Conservation (phyloP, 2,113 vertebrate species). For the Gasterosteus nipponicus region DNA sequence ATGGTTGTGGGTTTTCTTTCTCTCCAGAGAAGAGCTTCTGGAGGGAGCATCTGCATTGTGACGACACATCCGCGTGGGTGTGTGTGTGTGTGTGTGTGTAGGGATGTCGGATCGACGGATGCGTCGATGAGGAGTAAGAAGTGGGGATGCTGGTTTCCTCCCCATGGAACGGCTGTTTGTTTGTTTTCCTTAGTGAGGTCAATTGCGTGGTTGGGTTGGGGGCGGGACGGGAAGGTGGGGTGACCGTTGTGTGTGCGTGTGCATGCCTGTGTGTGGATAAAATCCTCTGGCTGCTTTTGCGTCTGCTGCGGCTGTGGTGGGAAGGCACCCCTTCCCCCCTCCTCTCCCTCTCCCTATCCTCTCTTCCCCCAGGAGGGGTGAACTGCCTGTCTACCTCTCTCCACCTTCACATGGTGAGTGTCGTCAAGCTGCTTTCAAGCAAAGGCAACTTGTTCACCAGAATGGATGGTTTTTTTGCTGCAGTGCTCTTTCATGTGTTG, state of each 20-base stretch:
- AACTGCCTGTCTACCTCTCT: constrained; percentile 71
- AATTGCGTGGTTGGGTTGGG: constrained; percentile 17
- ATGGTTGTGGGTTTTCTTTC: constrained; percentile 59
- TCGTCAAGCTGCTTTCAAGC: constrained; percentile 73
- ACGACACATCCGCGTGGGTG: constrained; percentile 17
- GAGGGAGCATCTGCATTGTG: constrained; percentile 2
- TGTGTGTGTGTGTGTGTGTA: not conserved
- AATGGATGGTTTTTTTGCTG: constrained; percentile 74
- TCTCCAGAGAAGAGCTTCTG: constrained; percentile 36
- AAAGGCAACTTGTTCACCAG: constrained; percentile 48
- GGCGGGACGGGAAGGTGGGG: constrained; percentile 18
- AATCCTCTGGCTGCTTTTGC: constrained; percentile 46
- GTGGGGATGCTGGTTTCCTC: constrained; percentile 59
- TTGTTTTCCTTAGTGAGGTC: constrained; percentile 50
- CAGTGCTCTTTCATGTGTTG: constrained; percentile 75
- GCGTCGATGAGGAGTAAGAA: constrained; percentile 47
- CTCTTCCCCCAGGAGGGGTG: constrained; percentile 62
- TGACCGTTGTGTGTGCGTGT: constrained; percentile 18
- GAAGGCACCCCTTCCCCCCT: constrained; percentile 19
- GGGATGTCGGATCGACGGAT: constrained; percentile 12
- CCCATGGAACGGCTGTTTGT: constrained; percentile 41
- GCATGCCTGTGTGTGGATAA: not conserved
- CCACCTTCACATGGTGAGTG: constrained; percentile 88
- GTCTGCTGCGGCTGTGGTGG: constrained; percentile 46
- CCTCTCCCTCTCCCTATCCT: not conserved